phyloP scores from a whole-genome alignment of 2,888 invertebrate genomes.

The Parapristionchus giblindavisi region DNA sequence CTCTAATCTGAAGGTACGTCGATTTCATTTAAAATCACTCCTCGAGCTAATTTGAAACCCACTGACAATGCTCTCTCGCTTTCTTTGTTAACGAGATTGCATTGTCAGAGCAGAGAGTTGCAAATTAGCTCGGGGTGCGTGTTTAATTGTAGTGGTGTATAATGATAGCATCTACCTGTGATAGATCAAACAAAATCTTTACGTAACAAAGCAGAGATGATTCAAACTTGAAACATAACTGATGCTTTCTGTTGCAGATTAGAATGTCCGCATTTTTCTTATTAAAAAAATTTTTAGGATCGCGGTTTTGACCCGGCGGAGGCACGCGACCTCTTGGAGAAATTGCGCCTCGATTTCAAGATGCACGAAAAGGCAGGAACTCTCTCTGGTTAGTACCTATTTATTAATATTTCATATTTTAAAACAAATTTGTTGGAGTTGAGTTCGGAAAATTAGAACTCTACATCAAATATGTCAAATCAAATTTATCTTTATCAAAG shows the following conservation, averaged over 20 bases:
- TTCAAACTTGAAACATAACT: neutral
- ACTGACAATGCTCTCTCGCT: no score
- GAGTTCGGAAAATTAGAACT: neutral
- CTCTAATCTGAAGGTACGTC: conserved; percentile 73
- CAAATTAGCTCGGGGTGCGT: no score
- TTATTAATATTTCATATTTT: neutral
- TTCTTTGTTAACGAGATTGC: no score
- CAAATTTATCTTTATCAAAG: no score
- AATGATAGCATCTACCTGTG: no score
- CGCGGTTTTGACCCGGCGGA: conserved; percentile 75
- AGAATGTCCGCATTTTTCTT: no score
- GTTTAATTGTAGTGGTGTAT: neutral
- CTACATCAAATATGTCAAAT: neutral
- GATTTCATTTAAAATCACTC: no score
- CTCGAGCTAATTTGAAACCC: no score
- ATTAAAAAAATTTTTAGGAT: no score
- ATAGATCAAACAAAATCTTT: no score
- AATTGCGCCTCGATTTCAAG: conserved; percentile 79
- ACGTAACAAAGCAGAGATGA: neutral
- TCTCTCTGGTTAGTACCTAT: conserved; percentile 38
- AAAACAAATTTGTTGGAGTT: neutral
- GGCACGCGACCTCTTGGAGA: conserved; percentile 77
- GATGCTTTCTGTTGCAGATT: no score
- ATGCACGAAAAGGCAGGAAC: conserved; percentile 75
- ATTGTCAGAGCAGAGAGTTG: no score